Percentiles rank a stretch among this genome's conserved stretches.
Evolutionary conservation across 2,113 vertebrate species (phyloP).

Genomic region (Oophaga pumilio): DNA sequence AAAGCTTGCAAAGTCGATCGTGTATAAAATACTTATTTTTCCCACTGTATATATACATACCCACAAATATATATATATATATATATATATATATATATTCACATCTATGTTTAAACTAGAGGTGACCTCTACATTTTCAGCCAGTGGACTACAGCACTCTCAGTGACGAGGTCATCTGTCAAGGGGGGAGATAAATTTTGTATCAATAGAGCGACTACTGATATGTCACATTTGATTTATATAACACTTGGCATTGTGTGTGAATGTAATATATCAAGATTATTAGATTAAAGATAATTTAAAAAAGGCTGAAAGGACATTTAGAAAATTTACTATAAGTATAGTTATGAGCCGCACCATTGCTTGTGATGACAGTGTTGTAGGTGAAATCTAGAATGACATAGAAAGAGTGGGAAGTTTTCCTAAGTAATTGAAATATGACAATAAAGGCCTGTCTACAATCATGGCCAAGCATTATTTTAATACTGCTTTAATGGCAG

Average conservation of each 20-base stretch:
- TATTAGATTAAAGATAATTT: conserved; percentile 59
- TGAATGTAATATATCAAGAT: conserved; percentile 57
- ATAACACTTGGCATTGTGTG: conserved; percentile 57
- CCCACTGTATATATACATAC: no score
- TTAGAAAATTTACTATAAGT: conserved; percentile 57
- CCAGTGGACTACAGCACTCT: conserved; percentile 41
- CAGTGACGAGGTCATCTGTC: conserved; percentile 54
- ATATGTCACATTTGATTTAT: conserved; percentile 58
- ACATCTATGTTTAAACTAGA: conserved; percentile 35
- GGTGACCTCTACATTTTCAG: conserved; percentile 47
- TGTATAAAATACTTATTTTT: no score
- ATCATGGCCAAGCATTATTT: not conserved
- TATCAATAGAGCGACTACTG: conserved; percentile 56
- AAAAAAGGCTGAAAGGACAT: conserved; percentile 55
- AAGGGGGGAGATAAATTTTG: conserved; percentile 54
- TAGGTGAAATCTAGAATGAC: conserved; percentile 32
- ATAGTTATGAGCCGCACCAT: conserved; percentile 47
- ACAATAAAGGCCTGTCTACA: not conserved
- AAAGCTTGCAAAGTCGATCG: no score
- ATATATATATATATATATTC: not conserved
- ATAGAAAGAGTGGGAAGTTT: not conserved
- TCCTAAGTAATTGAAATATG: not conserved
- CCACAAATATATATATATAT: not conserved
- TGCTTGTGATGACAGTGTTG: conserved; percentile 44
- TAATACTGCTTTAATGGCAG: not conserved